Evolutionary conservation across 2,888 invertebrate genomes (phyloP), one percentile per base, ranked within the genome.

Genomic region (Allygus modestus): DNA sequence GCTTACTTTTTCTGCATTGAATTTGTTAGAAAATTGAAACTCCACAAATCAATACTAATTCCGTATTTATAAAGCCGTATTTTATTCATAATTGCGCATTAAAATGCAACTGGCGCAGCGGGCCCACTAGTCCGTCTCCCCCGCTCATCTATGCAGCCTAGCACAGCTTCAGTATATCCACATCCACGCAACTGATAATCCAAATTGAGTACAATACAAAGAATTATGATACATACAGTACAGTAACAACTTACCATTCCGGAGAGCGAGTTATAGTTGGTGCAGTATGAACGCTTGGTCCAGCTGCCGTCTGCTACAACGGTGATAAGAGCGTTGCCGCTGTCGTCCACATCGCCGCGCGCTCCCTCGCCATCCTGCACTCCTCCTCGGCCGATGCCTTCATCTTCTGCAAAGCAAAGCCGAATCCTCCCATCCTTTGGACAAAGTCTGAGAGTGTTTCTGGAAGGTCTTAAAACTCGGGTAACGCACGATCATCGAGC

Each of bases 241-340:
- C 37, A 37, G 11, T n/a, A 12, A 7, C 4, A 51, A 81, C 81
- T 84, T 84, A 85, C 86, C 43, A 81, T 79, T 51, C 84, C 86
- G 26, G 87, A 87, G 31, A 85, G 46, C 9, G 86, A 75, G 33
- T 86, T 85, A 61, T 86, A 86, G 65, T 86, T 86, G 17, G 82
- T 84, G 58, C 83, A 81, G 71, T 88, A 88, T 4, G 88, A 88
- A 28, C 88, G 69, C 85, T 88, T 88, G 23, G 84, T 85, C 88
- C 88, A 89, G 28, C 87, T 88, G 41, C 88, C 88, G 83, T 88
- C 88, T 46, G 87, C 87, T 81, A 89, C 86, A 41, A 89, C 88
- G n/a, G 88, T 87, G 28, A 88, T 87, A 28, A 84, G 84, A 26
- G 87, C 85, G n/a, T 73, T 65, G 17, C 87, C 88, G 37, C 88